A percentile compares a stretch with the other conserved stretches of the same genome.
Evolutionary conservation across 2,113 vertebrate species (phyloP).

Genomic region (Eretmochelys imbricata): DNA sequence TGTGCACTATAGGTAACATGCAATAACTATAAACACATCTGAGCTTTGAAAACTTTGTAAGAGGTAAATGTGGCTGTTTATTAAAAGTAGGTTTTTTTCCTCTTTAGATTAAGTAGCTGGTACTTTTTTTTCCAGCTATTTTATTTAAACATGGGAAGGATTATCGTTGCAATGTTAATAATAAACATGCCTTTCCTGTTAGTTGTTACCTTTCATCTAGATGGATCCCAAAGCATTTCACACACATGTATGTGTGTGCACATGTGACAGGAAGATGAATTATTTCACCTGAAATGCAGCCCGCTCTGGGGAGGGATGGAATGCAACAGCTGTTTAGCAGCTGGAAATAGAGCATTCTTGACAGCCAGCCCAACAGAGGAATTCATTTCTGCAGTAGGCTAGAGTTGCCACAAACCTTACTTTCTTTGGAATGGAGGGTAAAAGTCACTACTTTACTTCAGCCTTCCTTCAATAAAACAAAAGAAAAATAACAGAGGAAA

Average conservation of each 20-base stretch:
- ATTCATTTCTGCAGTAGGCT: conserved; percentile 2
- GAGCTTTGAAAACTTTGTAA: background rate
- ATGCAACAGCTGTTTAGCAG: background rate
- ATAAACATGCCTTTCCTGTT: background rate
- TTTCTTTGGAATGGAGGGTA: background rate
- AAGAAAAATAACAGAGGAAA: background rate
- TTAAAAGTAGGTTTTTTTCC: background rate
- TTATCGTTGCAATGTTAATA: background rate
- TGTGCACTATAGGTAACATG: too few species aligned
- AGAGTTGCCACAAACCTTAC: conserved; percentile 21
- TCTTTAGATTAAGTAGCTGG: background rate
- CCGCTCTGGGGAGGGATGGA: background rate
- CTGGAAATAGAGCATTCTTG: conserved; percentile 5
- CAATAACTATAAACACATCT: background rate
- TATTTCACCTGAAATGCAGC: background rate
- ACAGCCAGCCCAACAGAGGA: background rate
- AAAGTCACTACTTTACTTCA: conserved; percentile 21
- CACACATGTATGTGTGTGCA: background rate
- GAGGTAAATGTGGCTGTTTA: background rate
- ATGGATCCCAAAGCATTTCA: background rate
- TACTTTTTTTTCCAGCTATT: background rate
- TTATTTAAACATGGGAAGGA: background rate
- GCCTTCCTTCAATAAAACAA: background rate
- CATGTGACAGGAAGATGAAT: background rate
- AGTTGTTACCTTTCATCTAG: background rate